These are phyloP conservation scores for Diceros bicornis DNA, from an alignment of 2,797 vertebrate genomes.

Conservation along the genomic window DNA sequence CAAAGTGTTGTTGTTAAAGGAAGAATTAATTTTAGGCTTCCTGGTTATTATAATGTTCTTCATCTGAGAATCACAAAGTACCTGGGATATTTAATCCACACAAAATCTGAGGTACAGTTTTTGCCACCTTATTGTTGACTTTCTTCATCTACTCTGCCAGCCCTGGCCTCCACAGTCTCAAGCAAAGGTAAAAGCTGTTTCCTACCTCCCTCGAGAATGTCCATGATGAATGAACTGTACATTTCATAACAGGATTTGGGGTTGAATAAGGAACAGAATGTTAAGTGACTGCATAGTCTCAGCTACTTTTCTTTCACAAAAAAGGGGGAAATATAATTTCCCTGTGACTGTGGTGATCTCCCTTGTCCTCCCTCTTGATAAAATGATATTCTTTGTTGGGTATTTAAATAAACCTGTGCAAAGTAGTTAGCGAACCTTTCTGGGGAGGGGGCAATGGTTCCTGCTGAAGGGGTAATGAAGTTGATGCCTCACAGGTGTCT, in stretches of 20 bases:
- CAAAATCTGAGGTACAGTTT: not conserved
- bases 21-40: constrained; percentile 34
- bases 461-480: not conserved
- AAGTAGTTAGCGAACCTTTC: not conserved
- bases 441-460: not conserved
- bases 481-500: not conserved
- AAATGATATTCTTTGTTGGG: not conserved
- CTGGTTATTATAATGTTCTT: not conserved
- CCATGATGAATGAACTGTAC: not conserved
- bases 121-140: not conserved
- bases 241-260: constrained; percentile 5
- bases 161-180: not conserved
- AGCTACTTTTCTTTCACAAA: constrained; percentile 36
- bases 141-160: not conserved
- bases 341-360: not conserved
- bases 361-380: not conserved
- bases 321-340: not conserved
- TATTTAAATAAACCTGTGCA: constrained; percentile 6
- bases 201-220: not conserved
- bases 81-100: not conserved
- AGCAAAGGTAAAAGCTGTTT: not conserved
- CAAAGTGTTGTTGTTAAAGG: constrained; percentile 31
- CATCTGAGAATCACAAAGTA: not conserved
- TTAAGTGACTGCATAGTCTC: not conserved
- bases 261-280: not conserved